phyloP scores from a whole-genome alignment of 2,797 vertebrate genomes.

The Dendrocincla tyrannina region DNA sequence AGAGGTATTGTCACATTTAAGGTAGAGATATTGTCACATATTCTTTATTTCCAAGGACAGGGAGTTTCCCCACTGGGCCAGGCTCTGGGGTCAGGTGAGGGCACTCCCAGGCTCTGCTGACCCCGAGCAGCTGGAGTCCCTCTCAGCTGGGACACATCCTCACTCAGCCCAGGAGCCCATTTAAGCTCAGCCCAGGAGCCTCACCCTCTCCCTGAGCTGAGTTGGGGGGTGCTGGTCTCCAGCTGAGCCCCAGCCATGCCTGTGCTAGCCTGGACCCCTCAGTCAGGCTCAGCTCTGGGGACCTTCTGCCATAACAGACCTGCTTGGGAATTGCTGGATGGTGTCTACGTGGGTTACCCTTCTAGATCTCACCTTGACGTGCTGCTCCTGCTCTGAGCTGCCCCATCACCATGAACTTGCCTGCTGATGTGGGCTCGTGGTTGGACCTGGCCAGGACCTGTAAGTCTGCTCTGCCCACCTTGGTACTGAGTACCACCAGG shows the following conservation, averaged over 20 bases:
- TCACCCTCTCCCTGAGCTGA: accelerated
- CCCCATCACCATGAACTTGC: accelerated
- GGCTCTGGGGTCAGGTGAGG: background rate
- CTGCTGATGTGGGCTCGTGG: background rate
- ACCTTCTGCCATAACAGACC: background rate
- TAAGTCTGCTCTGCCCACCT: background rate
- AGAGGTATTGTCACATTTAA: accelerated
- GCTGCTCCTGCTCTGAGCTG: background rate
- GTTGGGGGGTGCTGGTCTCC: background rate
- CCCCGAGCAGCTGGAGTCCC: background rate
- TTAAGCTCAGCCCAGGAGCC: background rate
- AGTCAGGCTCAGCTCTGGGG: accelerated
- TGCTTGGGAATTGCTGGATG: background rate
- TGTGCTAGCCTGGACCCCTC: accelerated
- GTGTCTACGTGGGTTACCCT: background rate
- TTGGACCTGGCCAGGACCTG: background rate
- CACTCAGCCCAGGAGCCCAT: background rate
- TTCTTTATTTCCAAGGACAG: background rate
- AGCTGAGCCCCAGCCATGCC: background rate
- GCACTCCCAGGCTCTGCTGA: background rate
- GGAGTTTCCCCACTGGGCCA: background rate
- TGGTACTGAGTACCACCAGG: too few relatives aligned
- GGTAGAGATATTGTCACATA: accelerated
- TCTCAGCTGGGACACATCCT: background rate
- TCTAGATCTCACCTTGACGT: background rate